Conservation (phyloP, 2,113 vertebrate genomes). For the Recurvirostra avosetta region DNA sequence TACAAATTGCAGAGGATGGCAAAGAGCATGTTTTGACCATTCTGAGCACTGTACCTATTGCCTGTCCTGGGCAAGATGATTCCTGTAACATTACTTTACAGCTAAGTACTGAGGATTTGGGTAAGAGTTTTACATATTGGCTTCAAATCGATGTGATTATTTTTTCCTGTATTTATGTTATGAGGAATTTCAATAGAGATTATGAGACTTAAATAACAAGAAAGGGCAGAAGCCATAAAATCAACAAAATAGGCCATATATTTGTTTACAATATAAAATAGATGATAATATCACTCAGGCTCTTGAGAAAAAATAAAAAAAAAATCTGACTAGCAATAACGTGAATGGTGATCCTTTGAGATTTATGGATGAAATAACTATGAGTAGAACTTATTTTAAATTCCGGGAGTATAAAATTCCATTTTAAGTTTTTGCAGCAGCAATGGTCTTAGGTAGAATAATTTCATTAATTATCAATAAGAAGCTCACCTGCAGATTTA, state of each 20-base stretch:
- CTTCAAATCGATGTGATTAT: neutral
- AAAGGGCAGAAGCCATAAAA: neutral
- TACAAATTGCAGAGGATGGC: slow-evolving; percentile 78
- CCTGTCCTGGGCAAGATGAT: neutral
- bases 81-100: slow-evolving; percentile 76
- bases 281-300: neutral
- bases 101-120: slow-evolving; percentile 72
- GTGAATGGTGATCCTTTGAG: neutral
- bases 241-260: neutral
- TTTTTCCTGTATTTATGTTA: neutral
- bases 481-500: slow-evolving; percentile 1
- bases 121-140: slow-evolving; percentile 20
- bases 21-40: slow-evolving; percentile 74
- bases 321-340: neutral
- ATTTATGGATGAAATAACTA: neutral
- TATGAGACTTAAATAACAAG: neutral
- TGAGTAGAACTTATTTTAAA: neutral
- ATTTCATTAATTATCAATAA: slow-evolving; percentile 50
- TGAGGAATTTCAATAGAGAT: neutral
- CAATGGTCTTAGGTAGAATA: neutral
- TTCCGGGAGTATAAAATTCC: neutral
- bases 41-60: slow-evolving; percentile 77
- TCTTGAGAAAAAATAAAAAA: neutral
- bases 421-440: neutral
- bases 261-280: neutral